These are phyloP conservation scores for Aradophagus sp. DNA, from an alignment of 1,140 invertebrate genomes.

Conservation along the genomic window DNA sequence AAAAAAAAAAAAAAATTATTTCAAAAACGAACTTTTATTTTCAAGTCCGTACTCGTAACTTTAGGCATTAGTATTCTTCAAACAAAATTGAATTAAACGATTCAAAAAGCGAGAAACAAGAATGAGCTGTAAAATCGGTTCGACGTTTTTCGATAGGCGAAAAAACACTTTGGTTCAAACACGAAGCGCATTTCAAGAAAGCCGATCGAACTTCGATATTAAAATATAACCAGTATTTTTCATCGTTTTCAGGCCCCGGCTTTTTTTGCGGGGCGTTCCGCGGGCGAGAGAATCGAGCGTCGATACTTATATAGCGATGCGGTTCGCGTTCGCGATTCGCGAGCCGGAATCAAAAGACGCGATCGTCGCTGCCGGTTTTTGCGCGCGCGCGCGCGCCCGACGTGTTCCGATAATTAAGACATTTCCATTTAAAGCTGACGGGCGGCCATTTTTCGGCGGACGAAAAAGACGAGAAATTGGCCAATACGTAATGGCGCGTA, in stretches of 20 bases:
- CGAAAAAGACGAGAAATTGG: conserved; percentile 50
- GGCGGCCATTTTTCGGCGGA: conserved; percentile 52
- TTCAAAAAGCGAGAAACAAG: too few species aligned
- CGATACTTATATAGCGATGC: conserved; percentile 49
- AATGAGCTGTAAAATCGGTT: too few species aligned
- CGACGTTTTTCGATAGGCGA: too few species aligned
- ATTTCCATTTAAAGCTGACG: conserved; percentile 69
- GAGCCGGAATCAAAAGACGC: conserved; percentile 47
- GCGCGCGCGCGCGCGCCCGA: conserved; percentile 41
- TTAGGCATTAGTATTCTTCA: too few species aligned
- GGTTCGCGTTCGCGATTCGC: conserved; percentile 39
- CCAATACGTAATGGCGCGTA: conserved; percentile 62
- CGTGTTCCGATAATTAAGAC: conserved; percentile 71
- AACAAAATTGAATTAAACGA: too few species aligned
- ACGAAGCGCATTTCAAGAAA: too few species aligned
- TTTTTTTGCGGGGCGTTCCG: conserved; percentile 26
- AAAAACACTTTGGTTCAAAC: too few species aligned
- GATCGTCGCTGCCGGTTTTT: conserved; percentile 48
- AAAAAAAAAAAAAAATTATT: too few species aligned
- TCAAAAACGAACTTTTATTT: too few species aligned
- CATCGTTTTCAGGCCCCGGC: too few species aligned
- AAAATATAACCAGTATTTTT: conserved; percentile 26
- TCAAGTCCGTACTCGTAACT: too few species aligned
- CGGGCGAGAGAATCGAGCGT: conserved; percentile 33
- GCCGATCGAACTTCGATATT: too few species aligned